These are phyloP conservation scores for Synanceia verrucosa DNA, from an alignment of 2,797 vertebrate genomes.

Conservation along the genomic window DNA sequence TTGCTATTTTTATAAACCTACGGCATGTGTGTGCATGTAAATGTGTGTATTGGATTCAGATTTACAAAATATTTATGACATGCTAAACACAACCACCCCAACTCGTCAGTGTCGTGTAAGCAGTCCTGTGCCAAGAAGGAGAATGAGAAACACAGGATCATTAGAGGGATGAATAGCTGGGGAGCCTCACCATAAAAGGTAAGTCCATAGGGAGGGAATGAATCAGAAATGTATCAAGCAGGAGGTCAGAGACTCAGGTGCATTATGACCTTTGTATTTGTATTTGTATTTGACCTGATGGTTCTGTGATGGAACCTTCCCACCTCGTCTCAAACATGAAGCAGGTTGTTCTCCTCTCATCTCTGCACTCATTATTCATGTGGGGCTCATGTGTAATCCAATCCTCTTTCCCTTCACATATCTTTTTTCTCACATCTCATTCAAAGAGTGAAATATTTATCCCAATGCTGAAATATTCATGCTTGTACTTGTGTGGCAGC, in stretches of 20 bases:
- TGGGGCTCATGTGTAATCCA: conserved; percentile 52
- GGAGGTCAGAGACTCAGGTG: conserved; percentile 17
- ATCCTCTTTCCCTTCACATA: conserved; percentile 46
- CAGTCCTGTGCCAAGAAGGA: conserved; percentile 57
- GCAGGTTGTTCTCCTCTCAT: conserved; percentile 66
- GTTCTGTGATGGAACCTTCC: conserved; percentile 22
- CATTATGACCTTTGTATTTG: conserved; percentile 20
- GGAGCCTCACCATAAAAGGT: conserved; percentile 77
- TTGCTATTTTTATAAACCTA: conserved; percentile 47
- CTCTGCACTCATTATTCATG: conserved; percentile 69
- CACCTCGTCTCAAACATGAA: conserved; percentile 19
- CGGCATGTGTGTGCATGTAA: conserved; percentile 21
- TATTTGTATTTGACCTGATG: too few relatives aligned
- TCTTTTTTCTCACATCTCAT: conserved; percentile 70
- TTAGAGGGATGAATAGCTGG: conserved; percentile 61
- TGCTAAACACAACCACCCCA: conserved; percentile 51
- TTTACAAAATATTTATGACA: conserved; percentile 70
- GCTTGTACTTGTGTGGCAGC: conserved; percentile 39
- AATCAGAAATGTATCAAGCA: conserved; percentile 25
- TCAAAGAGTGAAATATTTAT: conserved; percentile 81
- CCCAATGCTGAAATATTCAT: conserved; percentile 78
- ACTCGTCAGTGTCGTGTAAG: conserved; percentile 63
- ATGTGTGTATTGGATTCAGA: conserved; percentile 52
- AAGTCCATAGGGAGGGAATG: conserved; percentile 49
- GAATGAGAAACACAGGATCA: conserved; percentile 42